phyloP scores from a whole-genome alignment of 2,888 invertebrate species.

The Eristalis tenax region DNA sequence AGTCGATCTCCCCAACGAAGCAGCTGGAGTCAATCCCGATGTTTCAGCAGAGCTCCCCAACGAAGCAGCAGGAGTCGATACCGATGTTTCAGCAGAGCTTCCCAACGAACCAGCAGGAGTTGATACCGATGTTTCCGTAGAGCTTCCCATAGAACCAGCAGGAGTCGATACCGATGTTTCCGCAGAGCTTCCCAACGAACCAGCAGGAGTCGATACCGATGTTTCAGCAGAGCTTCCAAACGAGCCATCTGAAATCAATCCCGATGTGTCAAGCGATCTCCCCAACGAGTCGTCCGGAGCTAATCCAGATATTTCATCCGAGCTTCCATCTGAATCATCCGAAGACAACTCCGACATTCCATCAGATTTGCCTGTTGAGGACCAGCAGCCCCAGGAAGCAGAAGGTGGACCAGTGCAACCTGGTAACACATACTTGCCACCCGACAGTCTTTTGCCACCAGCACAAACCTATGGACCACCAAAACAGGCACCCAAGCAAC shows the following conservation, averaged over 20 bases:
- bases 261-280: too few relatives aligned
- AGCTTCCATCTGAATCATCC: too few relatives aligned
- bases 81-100: neutral
- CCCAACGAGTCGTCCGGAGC: too few relatives aligned
- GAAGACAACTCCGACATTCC: neutral
- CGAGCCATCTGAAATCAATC: too few relatives aligned
- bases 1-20: neutral
- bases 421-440: slow-evolving; percentile 59
- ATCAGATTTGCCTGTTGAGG: neutral
- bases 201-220: neutral
- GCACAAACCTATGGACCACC: slow-evolving; percentile 55
- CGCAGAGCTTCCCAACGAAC: neutral
- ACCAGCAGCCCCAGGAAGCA: slow-evolving; percentile 5
- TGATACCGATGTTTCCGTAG: neutral
- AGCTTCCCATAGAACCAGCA: too few relatives aligned
- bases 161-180: too few relatives aligned
- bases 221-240: too few relatives aligned
- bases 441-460: slow-evolving; percentile 49
- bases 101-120: neutral
- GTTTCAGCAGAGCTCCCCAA: neutral
- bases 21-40: neutral
- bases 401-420: slow-evolving; percentile 13
- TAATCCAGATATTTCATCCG: too few relatives aligned
- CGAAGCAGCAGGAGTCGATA: neutral
- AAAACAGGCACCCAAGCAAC: slow-evolving; percentile 48